These are phyloP conservation scores for Halyomorpha halys DNA, from an alignment of 1,140 invertebrate species.

Conservation along the genomic window DNA sequence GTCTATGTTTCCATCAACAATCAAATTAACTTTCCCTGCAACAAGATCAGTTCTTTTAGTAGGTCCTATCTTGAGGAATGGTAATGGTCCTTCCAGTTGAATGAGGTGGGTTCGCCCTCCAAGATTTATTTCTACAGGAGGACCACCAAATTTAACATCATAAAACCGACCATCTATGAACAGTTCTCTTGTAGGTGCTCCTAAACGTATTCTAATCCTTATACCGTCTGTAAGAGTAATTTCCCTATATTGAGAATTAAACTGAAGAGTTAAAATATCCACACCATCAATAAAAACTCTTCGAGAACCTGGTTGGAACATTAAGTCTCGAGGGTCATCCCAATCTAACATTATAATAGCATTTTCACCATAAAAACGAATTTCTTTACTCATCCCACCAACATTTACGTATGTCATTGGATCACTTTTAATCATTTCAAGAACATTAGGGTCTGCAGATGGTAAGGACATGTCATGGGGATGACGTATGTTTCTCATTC, in stretches of 20 bases:
- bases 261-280: constrained; percentile 51
- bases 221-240: constrained; percentile 34
- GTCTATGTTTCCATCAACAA: constrained; percentile 55
- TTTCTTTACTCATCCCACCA: constrained; percentile 67
- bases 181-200: constrained; percentile 83
- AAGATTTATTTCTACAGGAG: constrained; percentile 70
- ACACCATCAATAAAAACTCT: constrained; percentile 61
- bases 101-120: constrained; percentile 63
- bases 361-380: constrained; percentile 73
- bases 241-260: constrained; percentile 48
- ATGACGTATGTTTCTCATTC: not conserved
- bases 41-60: constrained; percentile 61
- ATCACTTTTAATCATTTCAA: constrained; percentile 53
- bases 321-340: constrained; percentile 75
- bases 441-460: constrained; percentile 43
- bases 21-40: constrained; percentile 69
- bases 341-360: constrained; percentile 73
- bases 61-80: constrained; percentile 68
- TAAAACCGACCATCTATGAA: constrained; percentile 79
- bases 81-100: constrained; percentile 74
- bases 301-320: constrained; percentile 61
- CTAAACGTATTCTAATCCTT: constrained; percentile 61
- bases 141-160: constrained; percentile 84
- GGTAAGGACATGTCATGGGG: constrained; percentile 34
- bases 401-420: constrained; percentile 72